Evolutionary conservation across 2,797 vertebrate species (phyloP).

Genomic region (Tarsius wallacei): DNA sequence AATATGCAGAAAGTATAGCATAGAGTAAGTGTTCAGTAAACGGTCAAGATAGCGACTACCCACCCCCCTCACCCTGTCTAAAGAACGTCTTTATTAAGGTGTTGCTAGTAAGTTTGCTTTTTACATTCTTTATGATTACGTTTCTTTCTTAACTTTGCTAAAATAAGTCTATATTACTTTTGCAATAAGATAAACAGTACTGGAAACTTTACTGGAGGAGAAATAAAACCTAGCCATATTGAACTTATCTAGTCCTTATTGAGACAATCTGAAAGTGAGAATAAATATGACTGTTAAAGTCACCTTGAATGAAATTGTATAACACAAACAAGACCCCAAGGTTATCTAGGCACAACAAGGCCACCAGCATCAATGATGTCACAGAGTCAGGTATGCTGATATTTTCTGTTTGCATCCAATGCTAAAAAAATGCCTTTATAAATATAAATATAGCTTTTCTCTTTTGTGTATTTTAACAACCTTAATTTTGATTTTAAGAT

Average conservation of each 20-base stretch:
- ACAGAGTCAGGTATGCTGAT: background rate
- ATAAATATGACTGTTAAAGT: background rate
- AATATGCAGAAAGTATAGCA: background rate
- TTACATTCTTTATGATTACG: background rate
- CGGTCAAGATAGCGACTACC: background rate
- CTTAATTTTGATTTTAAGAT: slow-evolving; percentile 1
- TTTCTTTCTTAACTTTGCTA: background rate
- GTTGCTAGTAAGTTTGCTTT: background rate
- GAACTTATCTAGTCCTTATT: background rate
- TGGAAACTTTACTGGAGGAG: slow-evolving; percentile 22
- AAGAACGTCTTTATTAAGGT: background rate
- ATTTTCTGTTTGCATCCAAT: background rate
- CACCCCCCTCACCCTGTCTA: rapidly evolving
- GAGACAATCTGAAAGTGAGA: background rate
- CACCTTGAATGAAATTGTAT: background rate
- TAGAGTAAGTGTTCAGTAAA: background rate
- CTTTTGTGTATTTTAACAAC: background rate
- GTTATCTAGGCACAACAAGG: rapidly evolving
- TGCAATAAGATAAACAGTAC: background rate
- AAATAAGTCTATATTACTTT: slow-evolving; percentile 52
- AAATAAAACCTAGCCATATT: background rate
- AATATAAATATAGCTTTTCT: background rate
- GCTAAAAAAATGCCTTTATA: background rate
- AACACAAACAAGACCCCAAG: background rate
- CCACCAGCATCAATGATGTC: background rate